Percentiles rank a stretch among this genome's conserved stretches.
These are phyloP conservation scores for Crioceris asparagi DNA, from an alignment of 2,888 invertebrate species.

Conservation along the genomic window DNA sequence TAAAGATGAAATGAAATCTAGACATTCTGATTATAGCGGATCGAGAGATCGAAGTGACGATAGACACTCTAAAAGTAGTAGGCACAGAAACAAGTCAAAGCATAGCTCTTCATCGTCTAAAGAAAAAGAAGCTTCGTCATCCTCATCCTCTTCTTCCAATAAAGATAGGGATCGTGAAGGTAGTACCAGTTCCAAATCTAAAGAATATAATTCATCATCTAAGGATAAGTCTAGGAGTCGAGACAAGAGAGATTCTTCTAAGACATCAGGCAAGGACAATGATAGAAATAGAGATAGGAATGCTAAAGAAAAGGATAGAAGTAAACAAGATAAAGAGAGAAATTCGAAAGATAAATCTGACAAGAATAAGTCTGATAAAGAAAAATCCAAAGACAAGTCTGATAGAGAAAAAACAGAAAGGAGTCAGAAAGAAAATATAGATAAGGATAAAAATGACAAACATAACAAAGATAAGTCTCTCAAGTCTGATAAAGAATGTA, in stretches of 20 bases:
- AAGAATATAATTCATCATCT: too few relatives aligned
- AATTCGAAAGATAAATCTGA: slow-evolving; percentile 8
- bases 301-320: slow-evolving; percentile 19
- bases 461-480: too few relatives aligned
- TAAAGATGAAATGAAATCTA: slow-evolving; percentile 18
- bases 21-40: slow-evolving; percentile 35
- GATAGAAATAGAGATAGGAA: slow-evolving; percentile 14
- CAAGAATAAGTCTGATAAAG: slow-evolving; percentile 25
- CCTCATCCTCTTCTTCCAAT: slow-evolving; percentile 5
- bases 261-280: slow-evolving; percentile 21
- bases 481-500: slow-evolving; percentile 2
- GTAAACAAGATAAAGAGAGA: slow-evolving; percentile 4
- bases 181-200: too few relatives aligned
- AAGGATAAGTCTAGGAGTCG: slow-evolving; percentile 18
- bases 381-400: slow-evolving; percentile 26
- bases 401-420: slow-evolving; percentile 25
- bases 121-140: slow-evolving; percentile 11
- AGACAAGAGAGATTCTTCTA: slow-evolving; percentile 21
- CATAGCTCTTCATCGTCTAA: too few relatives aligned
- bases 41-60: slow-evolving; percentile 35
- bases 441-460: slow-evolving; percentile 11
- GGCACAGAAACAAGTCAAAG: slow-evolving; percentile 25
- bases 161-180: too few relatives aligned
- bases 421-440: slow-evolving; percentile 23
- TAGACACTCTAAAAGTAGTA: slow-evolving; percentile 13